Evolutionary conservation across 2,888 invertebrate species (phyloP).

Genomic region (Formica aserva): DNA sequence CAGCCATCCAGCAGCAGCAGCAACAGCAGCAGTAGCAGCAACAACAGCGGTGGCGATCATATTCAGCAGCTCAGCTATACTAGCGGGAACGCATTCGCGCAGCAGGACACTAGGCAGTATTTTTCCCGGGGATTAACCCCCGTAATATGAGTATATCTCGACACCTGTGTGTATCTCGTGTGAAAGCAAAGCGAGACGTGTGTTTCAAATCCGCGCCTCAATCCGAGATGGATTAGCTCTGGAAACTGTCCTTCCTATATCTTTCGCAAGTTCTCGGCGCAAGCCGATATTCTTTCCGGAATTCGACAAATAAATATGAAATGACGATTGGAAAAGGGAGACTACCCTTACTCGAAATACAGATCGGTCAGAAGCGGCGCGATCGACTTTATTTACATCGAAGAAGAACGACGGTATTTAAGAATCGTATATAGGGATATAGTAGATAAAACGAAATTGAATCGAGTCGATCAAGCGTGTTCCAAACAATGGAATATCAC

Average conservation of each 20-base stretch:
- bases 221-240: slow-evolving; percentile 13
- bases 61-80: slow-evolving; percentile 37
- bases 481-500: background rate
- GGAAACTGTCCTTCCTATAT: background rate
- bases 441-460: background rate
- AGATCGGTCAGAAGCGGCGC: background rate
- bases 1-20: slow-evolving; percentile 57
- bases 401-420: background rate
- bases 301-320: slow-evolving; percentile 19
- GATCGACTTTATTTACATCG: slow-evolving; percentile 19
- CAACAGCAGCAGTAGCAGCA: slow-evolving; percentile 11
- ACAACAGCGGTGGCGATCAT: slow-evolving; percentile 50
- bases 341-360: background rate
- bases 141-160: background rate
- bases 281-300: background rate
- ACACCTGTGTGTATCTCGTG: background rate
- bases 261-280: background rate
- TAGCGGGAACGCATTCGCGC: slow-evolving; percentile 38
- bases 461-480: background rate
- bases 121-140: slow-evolving; percentile 12
- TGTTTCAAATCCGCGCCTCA: slow-evolving; percentile 13
- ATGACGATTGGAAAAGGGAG: background rate
- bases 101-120: slow-evolving; percentile 20
- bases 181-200: slow-evolving; percentile 52
- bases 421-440: background rate